These are phyloP conservation scores for Trematomus bernacchii DNA, from an alignment of 2,797 vertebrate genomes.

Conservation along the genomic window DNA sequence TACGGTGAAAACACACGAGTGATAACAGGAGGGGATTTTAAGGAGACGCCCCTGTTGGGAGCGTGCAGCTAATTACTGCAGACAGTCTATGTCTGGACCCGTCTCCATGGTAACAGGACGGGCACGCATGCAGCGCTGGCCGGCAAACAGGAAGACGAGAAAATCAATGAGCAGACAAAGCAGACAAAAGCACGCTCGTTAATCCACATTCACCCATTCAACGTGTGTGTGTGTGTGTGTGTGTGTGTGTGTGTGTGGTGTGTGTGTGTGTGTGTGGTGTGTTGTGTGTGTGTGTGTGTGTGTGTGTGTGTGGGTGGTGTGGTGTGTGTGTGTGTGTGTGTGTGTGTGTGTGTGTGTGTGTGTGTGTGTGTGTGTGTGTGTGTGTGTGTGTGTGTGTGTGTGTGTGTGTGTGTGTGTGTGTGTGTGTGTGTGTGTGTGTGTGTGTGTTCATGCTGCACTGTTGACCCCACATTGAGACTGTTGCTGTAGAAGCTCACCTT, in stretches of 20 bases:
- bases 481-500: not conserved
- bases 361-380: slow-evolving; percentile 19
- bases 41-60: slow-evolving; percentile 74
- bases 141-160: slow-evolving; percentile 66
- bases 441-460: not conserved
- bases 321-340: not conserved
- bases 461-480: slow-evolving; percentile 15
- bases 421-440: too few relatives aligned
- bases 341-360: not conserved
- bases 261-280: slow-evolving; percentile 3
- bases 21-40: slow-evolving; percentile 66
- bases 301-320: not conserved
- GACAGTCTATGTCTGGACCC: slow-evolving; percentile 77
- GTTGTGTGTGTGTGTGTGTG: slow-evolving; percentile 20
- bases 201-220: slow-evolving; percentile 41
- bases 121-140: slow-evolving; percentile 57
- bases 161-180: slow-evolving; percentile 78
- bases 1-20: slow-evolving; percentile 57
- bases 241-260: too few relatives aligned
- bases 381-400: slow-evolving; percentile 2
- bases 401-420: not conserved
- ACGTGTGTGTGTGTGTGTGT: too few relatives aligned
- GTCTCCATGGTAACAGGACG: slow-evolving; percentile 82
- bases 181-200: slow-evolving; percentile 45
- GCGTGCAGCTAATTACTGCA: slow-evolving; percentile 80